A percentile compares a stretch with the other conserved stretches of the same genome.
phyloP scores from a whole-genome alignment of 2,113 vertebrate species.

The Rafetus swinhoei region DNA sequence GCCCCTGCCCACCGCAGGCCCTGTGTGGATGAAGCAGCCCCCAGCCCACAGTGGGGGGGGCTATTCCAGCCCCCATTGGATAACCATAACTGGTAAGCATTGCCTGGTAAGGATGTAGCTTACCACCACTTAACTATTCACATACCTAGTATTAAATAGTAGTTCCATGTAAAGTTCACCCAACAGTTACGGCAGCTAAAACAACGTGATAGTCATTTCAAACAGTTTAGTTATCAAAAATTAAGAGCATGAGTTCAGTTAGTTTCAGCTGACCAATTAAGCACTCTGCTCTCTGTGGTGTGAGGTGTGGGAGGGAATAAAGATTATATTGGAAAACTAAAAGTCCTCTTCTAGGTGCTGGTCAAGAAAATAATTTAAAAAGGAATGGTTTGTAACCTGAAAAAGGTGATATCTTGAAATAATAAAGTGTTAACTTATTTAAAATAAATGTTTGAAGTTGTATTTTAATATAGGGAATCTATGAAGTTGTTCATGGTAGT shows the following conservation, averaged over 20 bases:
- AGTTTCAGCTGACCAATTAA: neutral
- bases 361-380: neutral
- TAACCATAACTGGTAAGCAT: too few species aligned
- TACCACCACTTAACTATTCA: too few species aligned
- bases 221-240: neutral
- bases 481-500: rapidly evolving
- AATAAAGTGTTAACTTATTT: neutral
- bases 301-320: neutral
- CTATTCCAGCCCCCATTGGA: too few species aligned
- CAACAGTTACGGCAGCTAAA: neutral
- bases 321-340: neutral
- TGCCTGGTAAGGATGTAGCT: too few species aligned
- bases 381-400: neutral
- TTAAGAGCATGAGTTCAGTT: neutral
- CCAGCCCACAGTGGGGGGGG: too few species aligned
- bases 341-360: neutral
- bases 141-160: neutral
- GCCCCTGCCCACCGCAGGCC: too few species aligned
- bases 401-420: neutral
- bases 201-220: neutral
- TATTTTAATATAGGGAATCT: neutral
- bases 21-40: too few species aligned
- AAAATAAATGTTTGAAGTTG: neutral
- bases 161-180: neutral
- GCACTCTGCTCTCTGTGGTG: neutral